A percentile compares a stretch with the other conserved stretches of the same genome.
phyloP scores from a whole-genome alignment of 2,797 vertebrate species.

The Chrosomus eos region DNA sequence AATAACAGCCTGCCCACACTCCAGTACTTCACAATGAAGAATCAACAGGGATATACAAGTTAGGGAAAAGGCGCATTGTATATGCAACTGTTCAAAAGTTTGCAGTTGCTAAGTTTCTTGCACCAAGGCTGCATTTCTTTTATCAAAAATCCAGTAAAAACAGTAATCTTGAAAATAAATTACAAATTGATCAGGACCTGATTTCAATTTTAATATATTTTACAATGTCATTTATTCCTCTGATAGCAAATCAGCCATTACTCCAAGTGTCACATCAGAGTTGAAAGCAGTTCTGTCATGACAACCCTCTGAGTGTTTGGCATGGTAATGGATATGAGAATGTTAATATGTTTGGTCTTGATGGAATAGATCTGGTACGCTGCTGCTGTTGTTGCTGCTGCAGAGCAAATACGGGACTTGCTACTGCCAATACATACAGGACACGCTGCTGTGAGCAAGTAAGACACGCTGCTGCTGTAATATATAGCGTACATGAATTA shows the following conservation, averaged over 20 bases:
- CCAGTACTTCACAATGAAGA: neutral
- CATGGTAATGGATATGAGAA: neutral
- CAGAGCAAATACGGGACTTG: neutral
- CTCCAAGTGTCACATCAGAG: too few relatives aligned
- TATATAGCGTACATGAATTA: too few relatives aligned
- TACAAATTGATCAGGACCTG: too few relatives aligned
- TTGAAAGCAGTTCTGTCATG: neutral
- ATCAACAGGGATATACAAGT: neutral
- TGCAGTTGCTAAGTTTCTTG: too few relatives aligned
- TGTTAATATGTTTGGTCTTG: neutral
- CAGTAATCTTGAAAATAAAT: too few relatives aligned
- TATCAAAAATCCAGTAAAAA: neutral
- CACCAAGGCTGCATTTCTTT: neutral
- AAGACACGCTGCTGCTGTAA: too few relatives aligned
- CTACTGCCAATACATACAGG: too few relatives aligned
- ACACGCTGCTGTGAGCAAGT: too few relatives aligned
- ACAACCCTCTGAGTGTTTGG: neutral
- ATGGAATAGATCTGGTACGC: neutral
- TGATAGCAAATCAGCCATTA: too few relatives aligned
- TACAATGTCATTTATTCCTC: too few relatives aligned
- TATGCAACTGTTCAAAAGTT: neutral
- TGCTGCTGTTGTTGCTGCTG: too few relatives aligned
- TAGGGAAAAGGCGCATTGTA: neutral
- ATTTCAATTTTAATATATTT: too few relatives aligned
- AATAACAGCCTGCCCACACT: slow-evolving; percentile 13